phyloP scores from a whole-genome alignment of 2,113 vertebrate species.

The Microcebus murinus region DNA sequence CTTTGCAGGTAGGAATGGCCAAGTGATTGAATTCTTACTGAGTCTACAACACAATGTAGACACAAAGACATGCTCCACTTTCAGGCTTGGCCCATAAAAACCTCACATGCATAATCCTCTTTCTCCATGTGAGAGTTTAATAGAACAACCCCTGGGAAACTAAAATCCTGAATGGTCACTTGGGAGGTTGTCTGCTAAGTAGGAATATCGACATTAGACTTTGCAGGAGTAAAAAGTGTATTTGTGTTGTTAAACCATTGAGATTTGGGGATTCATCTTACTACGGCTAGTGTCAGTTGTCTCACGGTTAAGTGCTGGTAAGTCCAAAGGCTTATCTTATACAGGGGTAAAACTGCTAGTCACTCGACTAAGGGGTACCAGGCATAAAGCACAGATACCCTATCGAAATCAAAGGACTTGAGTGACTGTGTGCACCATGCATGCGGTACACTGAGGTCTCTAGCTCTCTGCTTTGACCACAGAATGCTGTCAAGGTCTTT shows the following conservation, averaged over 20 bases:
- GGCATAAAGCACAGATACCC: background rate
- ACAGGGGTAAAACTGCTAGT: background rate
- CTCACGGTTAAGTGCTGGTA: background rate
- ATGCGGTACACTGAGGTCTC: background rate
- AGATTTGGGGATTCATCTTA: background rate
- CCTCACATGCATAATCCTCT: background rate
- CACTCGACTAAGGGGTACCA: background rate
- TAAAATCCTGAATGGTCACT: background rate
- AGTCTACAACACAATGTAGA: background rate
- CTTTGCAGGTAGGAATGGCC: background rate
- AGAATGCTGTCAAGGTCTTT: slow-evolving; percentile 1
- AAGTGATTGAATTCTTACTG: background rate
- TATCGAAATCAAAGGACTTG: background rate
- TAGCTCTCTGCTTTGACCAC: background rate
- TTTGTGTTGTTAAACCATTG: background rate
- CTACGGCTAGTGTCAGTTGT: background rate
- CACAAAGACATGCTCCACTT: background rate
- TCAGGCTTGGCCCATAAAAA: background rate
- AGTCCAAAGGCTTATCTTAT: background rate
- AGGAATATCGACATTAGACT: background rate
- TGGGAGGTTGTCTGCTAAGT: background rate
- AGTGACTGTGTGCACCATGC: background rate
- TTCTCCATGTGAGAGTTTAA: background rate
- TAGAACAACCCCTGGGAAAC: background rate
- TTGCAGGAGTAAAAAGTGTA: background rate